Percentiles rank a stretch among this genome's conserved stretches.
Evolutionary conservation across 2,797 vertebrate species (phyloP).

Genomic region (Galago senegalensis): DNA sequence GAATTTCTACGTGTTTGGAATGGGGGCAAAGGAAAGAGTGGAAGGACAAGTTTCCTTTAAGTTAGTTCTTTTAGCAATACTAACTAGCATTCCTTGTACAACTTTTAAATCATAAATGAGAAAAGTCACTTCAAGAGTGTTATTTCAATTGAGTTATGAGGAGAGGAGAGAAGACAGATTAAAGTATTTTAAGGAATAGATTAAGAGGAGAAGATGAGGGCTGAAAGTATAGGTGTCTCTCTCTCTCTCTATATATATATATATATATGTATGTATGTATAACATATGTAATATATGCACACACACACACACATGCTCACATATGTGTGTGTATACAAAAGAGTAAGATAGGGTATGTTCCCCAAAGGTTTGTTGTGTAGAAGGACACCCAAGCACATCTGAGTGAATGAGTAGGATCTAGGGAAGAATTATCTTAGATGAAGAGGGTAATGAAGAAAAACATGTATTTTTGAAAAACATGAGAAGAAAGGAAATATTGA

Average conservation of each 20-base stretch:
- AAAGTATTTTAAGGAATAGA: background rate
- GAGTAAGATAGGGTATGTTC: background rate
- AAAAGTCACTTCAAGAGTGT: background rate
- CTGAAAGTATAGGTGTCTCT: background rate
- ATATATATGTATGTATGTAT: background rate
- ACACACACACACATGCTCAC: no score
- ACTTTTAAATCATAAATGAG: slow-evolving; percentile 8
- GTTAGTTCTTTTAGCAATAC: background rate
- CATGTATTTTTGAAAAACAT: background rate
- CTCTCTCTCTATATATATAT: background rate
- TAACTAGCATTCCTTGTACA: background rate
- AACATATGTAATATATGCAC: background rate
- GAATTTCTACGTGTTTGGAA: no score
- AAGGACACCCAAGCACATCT: background rate
- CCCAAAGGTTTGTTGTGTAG: background rate
- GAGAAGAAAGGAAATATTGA: slow-evolving; percentile 5
- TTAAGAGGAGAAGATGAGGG: background rate
- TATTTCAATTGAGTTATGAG: background rate
- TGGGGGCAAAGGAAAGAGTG: background rate
- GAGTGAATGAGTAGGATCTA: background rate
- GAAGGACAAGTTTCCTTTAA: background rate
- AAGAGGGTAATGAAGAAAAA: background rate
- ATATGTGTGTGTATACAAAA: background rate
- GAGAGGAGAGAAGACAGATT: background rate
- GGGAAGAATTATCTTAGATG: background rate